Evolutionary conservation across 2,797 vertebrate species (phyloP).

Genomic region (Clarias laeviceps): DNA sequence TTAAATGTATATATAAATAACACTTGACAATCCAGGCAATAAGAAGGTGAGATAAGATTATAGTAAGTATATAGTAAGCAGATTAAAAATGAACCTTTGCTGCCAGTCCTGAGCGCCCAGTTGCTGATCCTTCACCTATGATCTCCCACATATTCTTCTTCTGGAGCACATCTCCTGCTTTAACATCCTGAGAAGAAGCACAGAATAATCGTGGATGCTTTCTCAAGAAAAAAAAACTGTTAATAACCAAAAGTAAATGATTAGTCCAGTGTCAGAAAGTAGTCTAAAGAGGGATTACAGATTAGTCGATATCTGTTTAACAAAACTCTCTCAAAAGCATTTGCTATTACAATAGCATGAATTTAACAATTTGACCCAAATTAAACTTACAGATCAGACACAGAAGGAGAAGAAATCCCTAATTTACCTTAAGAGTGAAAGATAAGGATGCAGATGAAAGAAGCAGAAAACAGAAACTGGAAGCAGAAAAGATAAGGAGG

Average conservation of each 20-base stretch:
- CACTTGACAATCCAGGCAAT: neutral
- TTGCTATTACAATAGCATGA: neutral
- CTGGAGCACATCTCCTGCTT: constrained; percentile 88
- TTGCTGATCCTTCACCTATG: constrained; percentile 71
- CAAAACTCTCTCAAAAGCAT: neutral
- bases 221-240: neutral
- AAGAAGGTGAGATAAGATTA: neutral
- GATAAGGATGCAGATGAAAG: constrained; percentile 27
- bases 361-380: neutral
- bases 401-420: neutral
- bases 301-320: neutral
- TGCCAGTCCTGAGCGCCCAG: constrained; percentile 44
- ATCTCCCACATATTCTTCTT: constrained; percentile 94
- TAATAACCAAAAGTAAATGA: neutral
- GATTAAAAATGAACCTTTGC: constrained; percentile 59
- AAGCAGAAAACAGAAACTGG: constrained; percentile 36
- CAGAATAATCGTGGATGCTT: neutral
- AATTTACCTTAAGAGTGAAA: constrained; percentile 25
- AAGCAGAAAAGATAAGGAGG: constrained; percentile 28
- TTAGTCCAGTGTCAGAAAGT: constrained; percentile 40
- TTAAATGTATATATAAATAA: constrained; percentile 33
- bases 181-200: constrained; percentile 80
- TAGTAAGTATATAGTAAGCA: neutral
- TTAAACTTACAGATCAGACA: neutral
- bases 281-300: neutral